Base-by-base conservation (phyloP, 2,888 invertebrate species). In the Lutraria lutraria region DNA sequence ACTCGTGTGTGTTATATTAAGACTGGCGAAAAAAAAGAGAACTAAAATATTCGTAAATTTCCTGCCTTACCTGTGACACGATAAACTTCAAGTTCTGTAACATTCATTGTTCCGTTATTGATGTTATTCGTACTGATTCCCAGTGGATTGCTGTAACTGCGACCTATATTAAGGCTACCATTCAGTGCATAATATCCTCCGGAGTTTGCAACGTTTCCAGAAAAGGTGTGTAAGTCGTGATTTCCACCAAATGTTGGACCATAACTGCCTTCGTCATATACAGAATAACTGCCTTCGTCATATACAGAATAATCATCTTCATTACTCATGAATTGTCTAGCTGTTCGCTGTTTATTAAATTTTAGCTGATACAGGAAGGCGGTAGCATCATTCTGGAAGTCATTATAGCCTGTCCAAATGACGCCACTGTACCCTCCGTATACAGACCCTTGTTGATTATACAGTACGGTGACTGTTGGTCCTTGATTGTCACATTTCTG, bases 21-120 rank as follows among this genome's bases (percentile, higher is more conserved):
- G n/a, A n/a, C n/a, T n/a, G n/a, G n/a, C n/a, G n/a, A n/a, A n/a
- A n/a, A n/a, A n/a, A n/a, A n/a, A n/a, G n/a, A n/a, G n/a, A n/a
- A n/a, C n/a, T n/a, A n/a, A n/a, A n/a, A n/a, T n/a, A 25, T 68
- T 25, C 12, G 0, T 8, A 68, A 15, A 31, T 34, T 1, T 12
- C 21, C 16, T 19, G 34, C 34, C 19, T n/a, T 76, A 76, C 34
- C 31, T 76, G 34, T 34, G 3, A 94, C 92, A 53, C 79, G 34
- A 83, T 93, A 94, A 0, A 94, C 93, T 82, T 93, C 93, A n/a
- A 93, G 80, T 15, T 93, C 93, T 25, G 87, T 91, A 6, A 92
- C 90, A 56, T 92, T 85, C 54, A 90, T 81, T n/a, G 88, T 89
- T 4, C 89, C 92, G 63, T 93, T 93, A 68, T 86, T 89, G 21